Evolutionary conservation across 2,113 vertebrate genomes (phyloP), one percentile per base, ranked within the genome.

Genomic region (Pseudonaja textilis): DNA sequence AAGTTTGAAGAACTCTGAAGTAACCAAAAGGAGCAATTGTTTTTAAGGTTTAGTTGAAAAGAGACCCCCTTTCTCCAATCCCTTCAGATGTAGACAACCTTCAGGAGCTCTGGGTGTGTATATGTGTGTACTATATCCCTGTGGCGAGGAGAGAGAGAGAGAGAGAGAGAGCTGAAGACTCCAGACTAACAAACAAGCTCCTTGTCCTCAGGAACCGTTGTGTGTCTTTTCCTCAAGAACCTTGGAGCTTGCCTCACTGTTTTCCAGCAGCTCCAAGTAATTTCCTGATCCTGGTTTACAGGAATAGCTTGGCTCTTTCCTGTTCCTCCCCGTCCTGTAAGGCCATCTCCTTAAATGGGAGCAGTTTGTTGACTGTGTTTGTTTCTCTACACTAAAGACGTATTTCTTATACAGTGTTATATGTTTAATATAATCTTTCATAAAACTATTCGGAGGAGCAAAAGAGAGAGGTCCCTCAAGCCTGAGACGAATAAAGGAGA

Each of bases 281-380:
- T 95, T 96, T 96, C 95, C 94, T 95, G 94, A 91, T 52, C 2
- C 93, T 95, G 94, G 94, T 92, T 22, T 59, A 0, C 94, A 96
- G 95, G 95, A 89, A 89, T 89, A 39, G 34, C 18, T 25, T 56
- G 23, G 22, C 23, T 42, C 20, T 23, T 87, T 23, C 54, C 87
- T 34, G 14, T 22, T 2, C 55, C 7, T 39, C 8, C 29, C 34
- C 23, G 16, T 26, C 16, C 85, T 81, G 69, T 39, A 54, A 12
- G 42, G 93, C 26, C 92, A 2, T 25, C 95, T 94, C 6, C 91
- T 0, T 1, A 47, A 69, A 85, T 89, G 90, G 88, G 4, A 88
- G 1, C 0, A n/a, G 3, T 4, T 3, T 5, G 47, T 0, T 47
- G 50, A 34, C 18, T 0, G 22, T 50, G 22, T 11, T 25, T 5